A percentile compares a stretch with the other conserved stretches of the same genome.
Conservation (phyloP, 2,797 vertebrate species). For the Gadopsis marmoratus region DNA sequence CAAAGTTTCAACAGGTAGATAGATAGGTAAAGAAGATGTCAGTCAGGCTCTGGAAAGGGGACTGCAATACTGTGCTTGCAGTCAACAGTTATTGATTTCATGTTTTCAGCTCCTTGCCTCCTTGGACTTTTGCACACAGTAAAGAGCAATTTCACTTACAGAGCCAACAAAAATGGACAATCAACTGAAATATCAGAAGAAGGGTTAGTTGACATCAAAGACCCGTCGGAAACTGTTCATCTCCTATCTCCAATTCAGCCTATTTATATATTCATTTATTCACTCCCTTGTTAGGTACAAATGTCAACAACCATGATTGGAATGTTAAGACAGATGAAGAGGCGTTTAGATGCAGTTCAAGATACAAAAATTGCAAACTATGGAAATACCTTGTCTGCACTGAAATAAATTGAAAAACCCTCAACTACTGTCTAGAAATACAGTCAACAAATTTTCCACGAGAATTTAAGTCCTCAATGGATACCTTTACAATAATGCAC, state of each 20-base stretch:
- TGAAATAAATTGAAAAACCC: not conserved
- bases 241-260: not conserved
- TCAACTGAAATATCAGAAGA: not conserved
- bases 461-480: not conserved
- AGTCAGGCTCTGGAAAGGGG: not conserved
- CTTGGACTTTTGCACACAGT: too few species aligned
- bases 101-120: too few species aligned
- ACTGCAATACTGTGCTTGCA: not conserved
- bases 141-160: not conserved
- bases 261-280: not conserved
- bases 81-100: too few species aligned
- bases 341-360: not conserved
- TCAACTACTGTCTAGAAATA: not conserved
- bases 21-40: constrained; percentile 10
- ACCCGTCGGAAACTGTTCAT: not conserved
- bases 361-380: not conserved
- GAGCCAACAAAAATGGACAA: not conserved
- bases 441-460: not conserved
- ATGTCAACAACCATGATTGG: constrained; percentile 4
- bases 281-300: constrained; percentile 1
- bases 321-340: not conserved
- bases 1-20: constrained; percentile 5
- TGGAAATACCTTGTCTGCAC: not conserved
- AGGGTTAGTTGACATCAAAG: not conserved
- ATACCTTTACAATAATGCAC: not conserved